Evolutionary conservation across 2,113 vertebrate species (phyloP).

Genomic region (Deroptyus accipitrinus): DNA sequence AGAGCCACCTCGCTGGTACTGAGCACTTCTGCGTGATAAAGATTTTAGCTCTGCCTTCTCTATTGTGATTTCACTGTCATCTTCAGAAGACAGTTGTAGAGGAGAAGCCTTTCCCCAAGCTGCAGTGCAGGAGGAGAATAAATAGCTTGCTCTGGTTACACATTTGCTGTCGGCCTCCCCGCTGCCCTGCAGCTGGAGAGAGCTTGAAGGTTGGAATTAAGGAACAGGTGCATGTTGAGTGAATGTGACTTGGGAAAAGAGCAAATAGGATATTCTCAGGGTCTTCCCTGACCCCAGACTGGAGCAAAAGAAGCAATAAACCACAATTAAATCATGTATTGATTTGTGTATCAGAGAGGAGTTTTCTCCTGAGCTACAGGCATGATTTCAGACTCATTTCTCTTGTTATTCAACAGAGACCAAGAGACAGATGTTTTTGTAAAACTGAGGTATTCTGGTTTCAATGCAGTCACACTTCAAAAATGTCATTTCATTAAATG

Average conservation of each 20-base stretch:
- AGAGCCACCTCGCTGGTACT: neutral
- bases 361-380: neutral
- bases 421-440: constrained; percentile 9
- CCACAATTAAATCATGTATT: constrained; percentile 40
- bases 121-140: neutral
- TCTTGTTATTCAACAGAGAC: constrained; percentile 20
- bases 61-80: neutral
- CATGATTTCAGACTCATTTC: constrained; percentile 29
- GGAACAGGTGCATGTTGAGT: neutral
- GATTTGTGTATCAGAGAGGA: constrained; percentile 22
- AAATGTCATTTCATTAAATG: constrained; percentile 20
- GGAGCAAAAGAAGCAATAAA: constrained; percentile 24
- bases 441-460: neutral
- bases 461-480: neutral
- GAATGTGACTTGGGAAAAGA: neutral
- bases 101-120: neutral
- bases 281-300: neutral
- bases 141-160: neutral
- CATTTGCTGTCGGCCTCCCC: rapidly evolving
- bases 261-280: neutral
- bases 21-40: neutral
- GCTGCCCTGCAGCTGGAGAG: neutral
- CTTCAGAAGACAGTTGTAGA: neutral
- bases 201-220: neutral
- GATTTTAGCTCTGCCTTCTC: neutral